Evolutionary conservation across 2,888 invertebrate species (phyloP).

Genomic region (Frankliniella fusca): DNA sequence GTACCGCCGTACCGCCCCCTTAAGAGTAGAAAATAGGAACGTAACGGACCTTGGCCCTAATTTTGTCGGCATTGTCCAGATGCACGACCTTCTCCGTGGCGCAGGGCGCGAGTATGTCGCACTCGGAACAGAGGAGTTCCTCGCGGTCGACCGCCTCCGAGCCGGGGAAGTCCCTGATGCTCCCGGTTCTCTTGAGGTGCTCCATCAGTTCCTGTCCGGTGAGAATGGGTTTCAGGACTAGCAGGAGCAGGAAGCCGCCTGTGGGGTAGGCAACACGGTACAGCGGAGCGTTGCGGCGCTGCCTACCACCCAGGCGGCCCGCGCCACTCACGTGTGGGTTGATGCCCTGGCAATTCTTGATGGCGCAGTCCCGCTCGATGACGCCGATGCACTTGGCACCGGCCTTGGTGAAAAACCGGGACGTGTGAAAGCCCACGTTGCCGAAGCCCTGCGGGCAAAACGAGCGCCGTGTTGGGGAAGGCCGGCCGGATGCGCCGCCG

Average conservation of each 20-base stretch:
- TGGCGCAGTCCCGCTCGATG: slow-evolving; percentile 60
- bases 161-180: slow-evolving; percentile 60
- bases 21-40: no score
- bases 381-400: slow-evolving; percentile 71
- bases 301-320: background rate
- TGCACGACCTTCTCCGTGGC: slow-evolving; percentile 73
- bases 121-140: slow-evolving; percentile 64
- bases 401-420: slow-evolving; percentile 61
- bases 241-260: background rate
- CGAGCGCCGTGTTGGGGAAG: background rate
- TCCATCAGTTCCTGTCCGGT: slow-evolving; percentile 43
- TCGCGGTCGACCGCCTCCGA: slow-evolving; percentile 55
- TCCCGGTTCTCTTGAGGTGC: slow-evolving; percentile 23
- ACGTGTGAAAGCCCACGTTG: slow-evolving; percentile 76
- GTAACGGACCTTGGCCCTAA: slow-evolving; percentile 63
- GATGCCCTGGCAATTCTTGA: slow-evolving; percentile 64
- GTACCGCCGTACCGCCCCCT: background rate
- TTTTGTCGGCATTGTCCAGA: slow-evolving; percentile 61
- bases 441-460: slow-evolving; percentile 59
- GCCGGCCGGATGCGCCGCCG: background rate
- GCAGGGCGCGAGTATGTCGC: slow-evolving; percentile 77
- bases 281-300: background rate
- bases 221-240: background rate
- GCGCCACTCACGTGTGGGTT: slow-evolving; percentile 52
- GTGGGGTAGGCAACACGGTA: background rate